Evolutionary conservation across 2,888 invertebrate species (phyloP).

Genomic region (Taenaris catops): DNA sequence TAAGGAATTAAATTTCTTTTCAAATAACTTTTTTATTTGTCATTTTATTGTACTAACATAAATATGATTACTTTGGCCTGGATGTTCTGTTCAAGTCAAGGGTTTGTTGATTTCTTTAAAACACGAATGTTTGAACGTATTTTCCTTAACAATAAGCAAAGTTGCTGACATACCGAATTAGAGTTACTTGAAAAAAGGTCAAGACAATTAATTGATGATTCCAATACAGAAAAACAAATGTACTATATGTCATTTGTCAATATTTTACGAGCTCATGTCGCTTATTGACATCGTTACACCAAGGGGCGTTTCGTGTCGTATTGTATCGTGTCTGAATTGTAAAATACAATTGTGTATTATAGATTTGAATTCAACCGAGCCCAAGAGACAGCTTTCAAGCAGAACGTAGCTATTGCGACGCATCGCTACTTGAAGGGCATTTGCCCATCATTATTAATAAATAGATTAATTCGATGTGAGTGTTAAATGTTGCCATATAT

Average conservation of each 20-base stretch:
- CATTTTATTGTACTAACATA: no score
- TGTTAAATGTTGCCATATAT: conserved; percentile 25
- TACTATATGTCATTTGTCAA: background rate
- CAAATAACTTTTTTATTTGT: no score
- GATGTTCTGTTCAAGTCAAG: no score
- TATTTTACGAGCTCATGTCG: conserved; percentile 10
- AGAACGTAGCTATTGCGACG: background rate
- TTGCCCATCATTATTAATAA: conserved; percentile 14
- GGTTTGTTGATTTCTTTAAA: conserved; percentile 6
- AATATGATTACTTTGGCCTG: no score
- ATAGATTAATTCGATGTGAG: conserved; percentile 23
- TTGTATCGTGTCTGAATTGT: conserved; percentile 4
- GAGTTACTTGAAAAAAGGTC: conserved; percentile 9
- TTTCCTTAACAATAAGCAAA: background rate
- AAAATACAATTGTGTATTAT: background rate
- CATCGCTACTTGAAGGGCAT: conserved; percentile 1
- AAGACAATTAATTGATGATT: conserved; percentile 9
- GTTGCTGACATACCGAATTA: conserved; percentile 5
- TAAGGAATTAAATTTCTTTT: no score
- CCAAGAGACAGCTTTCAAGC: background rate
- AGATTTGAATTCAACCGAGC: no score
- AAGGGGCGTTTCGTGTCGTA: conserved; percentile 5
- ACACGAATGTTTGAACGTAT: background rate
- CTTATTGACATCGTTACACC: conserved; percentile 11
- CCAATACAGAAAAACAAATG: conserved; percentile 4